These are phyloP conservation scores for Therioaphis trifolii DNA, from an alignment of 2,888 invertebrate species.

Conservation along the genomic window DNA sequence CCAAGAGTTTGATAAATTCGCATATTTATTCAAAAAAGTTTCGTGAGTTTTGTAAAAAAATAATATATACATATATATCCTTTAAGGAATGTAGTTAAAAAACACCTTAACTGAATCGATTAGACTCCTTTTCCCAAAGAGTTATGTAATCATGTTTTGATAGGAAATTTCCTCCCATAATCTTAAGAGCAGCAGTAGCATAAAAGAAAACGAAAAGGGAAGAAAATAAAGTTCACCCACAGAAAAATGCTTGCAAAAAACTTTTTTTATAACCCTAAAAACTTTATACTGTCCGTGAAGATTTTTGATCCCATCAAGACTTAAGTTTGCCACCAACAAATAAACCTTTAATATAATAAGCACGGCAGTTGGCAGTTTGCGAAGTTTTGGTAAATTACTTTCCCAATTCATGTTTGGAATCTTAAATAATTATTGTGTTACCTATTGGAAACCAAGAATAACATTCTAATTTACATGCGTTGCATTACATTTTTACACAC, in stretches of 20 bases:
- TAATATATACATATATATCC: constrained; percentile 16
- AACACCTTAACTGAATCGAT: constrained; percentile 49
- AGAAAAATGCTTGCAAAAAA: constrained; percentile 35
- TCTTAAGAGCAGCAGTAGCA: background rate
- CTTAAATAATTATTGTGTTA: constrained; percentile 55
- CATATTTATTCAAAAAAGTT: constrained; percentile 54
- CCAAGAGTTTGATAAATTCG: constrained; percentile 34
- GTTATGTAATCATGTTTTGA: constrained; percentile 53
- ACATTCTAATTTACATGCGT: constrained; percentile 1
- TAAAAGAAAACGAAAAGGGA: constrained; percentile 36
- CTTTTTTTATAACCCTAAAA: constrained; percentile 61
- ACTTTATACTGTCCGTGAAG: constrained; percentile 55
- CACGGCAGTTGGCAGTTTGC: constrained; percentile 57
- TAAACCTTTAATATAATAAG: constrained; percentile 62
- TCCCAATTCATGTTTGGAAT: constrained; percentile 58
- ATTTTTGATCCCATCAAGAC: constrained; percentile 56
- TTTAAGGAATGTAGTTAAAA: constrained; percentile 32
- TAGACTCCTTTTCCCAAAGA: constrained; percentile 26
- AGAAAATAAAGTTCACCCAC: constrained; percentile 40
- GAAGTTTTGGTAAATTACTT: constrained; percentile 55
- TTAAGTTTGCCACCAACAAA: constrained; percentile 58
- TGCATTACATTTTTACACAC: background rate
- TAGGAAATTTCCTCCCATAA: constrained; percentile 44
- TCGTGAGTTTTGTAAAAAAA: background rate
- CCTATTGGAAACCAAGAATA: background rate